These are phyloP conservation scores for Hylomyscus alleni DNA, from an alignment of 2,797 vertebrate genomes.

Conservation along the genomic window DNA sequence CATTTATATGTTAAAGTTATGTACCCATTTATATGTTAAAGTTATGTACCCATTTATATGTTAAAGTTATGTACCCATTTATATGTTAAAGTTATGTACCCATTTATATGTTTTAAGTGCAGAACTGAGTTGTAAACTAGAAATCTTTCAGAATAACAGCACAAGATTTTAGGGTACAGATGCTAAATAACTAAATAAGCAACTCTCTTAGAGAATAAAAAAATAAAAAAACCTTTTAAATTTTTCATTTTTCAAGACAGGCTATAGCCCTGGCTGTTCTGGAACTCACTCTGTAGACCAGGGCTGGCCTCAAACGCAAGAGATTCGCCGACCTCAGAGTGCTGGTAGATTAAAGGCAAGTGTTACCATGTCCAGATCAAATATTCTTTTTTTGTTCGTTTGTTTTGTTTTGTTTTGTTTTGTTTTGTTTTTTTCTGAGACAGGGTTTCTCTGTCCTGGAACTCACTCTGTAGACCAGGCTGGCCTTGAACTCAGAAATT, in stretches of 20 bases:
- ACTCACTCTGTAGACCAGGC: too few relatives aligned
- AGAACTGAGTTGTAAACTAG: constrained; percentile 2
- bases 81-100: too few relatives aligned
- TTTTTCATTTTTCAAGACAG: background rate
- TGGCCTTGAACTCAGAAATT: background rate
- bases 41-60: too few relatives aligned
- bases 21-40: too few relatives aligned
- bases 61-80: too few relatives aligned
- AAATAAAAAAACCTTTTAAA: background rate
- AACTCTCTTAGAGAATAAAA: background rate
- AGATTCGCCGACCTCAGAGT: background rate
- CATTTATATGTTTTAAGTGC: constrained; percentile 48
- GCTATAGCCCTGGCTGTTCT: background rate
- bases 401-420: too few relatives aligned
- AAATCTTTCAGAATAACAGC: constrained; percentile 23
- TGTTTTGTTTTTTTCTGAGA: too few relatives aligned
- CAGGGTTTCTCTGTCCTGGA: too few relatives aligned
- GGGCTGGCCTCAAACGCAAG: background rate
- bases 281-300: background rate
- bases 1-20: too few relatives aligned
- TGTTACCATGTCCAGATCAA: background rate
- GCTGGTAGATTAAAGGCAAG: background rate
- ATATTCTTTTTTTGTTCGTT: background rate
- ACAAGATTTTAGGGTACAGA: constrained; percentile 25
- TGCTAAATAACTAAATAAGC: constrained; percentile 5